Evolutionary conservation across 2,888 invertebrate species (phyloP), one percentile per base, ranked within the genome.

Genomic region (Drosophila falleni): DNA sequence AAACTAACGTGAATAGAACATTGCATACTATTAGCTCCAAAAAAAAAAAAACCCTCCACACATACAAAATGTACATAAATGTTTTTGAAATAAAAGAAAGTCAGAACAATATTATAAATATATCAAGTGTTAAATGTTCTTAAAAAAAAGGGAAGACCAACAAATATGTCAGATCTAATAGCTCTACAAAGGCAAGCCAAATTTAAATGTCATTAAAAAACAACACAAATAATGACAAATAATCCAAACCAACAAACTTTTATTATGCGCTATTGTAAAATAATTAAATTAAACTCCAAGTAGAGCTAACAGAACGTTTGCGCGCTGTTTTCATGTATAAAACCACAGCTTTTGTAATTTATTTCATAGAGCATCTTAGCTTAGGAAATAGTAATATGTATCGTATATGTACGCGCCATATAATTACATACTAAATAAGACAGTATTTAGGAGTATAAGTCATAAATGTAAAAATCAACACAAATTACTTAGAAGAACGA

Each of bases 261-360:
- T 73, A 70, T 58, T 65, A 65, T 61, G 66, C 71, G 79, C 90
- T 90, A 81, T 90, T 90, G 90, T 89, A 90, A 81, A 80, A 74
- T 88, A 90, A 84, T 82, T 80, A 67, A 80, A 64, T 72, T 80
- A 73, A 46, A 19, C 41, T 47, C 16, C 10, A 33, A 44, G 55
- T 44, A 44, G 41, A 65, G 71, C 72, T 70, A 71, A 75, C 74
- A 63, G 60, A 71, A 61, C 10, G 3, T 23, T 41, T 62, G 51
- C 33, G 19, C 35, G 50, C 50, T 59, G 15, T 56, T 62, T 71
- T 80, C 80, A 80, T 90, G 91, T 91, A 91, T 73, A 89, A 87
- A 85, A 71, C 78, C 82, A 78, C 77, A 78, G 91, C 91, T 91
- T 91, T 91, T 91, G 91, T 91, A 91, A 90, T 84, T 83, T 87